phyloP scores from a whole-genome alignment of 2,113 vertebrate species.

The Lutjanus erythropterus region DNA sequence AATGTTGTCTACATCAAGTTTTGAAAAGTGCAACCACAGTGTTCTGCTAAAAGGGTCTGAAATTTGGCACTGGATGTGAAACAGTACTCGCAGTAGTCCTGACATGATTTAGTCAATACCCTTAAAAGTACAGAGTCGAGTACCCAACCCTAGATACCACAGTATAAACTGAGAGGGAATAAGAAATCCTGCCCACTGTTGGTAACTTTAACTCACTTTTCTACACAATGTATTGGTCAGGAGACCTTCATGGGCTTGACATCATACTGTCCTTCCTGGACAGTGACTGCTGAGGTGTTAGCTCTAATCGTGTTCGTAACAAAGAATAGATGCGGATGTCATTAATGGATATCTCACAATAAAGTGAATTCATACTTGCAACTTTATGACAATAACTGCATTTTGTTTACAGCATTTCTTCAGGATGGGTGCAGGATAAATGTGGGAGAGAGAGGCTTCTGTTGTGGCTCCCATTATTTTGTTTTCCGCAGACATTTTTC shows the following conservation, averaged over 20 bases:
- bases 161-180: neutral
- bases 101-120: too few relatives aligned
- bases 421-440: neutral
- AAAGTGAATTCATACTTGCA: neutral
- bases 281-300: neutral
- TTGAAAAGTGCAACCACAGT: too few relatives aligned
- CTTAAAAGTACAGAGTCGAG: too few relatives aligned
- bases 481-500: slow-evolving; percentile 43
- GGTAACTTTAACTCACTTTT: neutral
- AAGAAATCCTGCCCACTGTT: neutral
- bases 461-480: slow-evolving; percentile 42
- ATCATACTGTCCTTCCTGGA: too few relatives aligned
- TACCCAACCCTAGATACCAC: too few relatives aligned
- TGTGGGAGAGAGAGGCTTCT: neutral
- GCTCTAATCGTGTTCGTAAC: neutral
- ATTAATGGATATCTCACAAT: neutral
- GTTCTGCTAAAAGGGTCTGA: too few relatives aligned
- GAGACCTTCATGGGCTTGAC: neutral
- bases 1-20: too few relatives aligned
- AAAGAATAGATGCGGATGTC: neutral
- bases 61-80: too few relatives aligned
- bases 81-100: too few relatives aligned
- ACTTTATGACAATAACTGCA: neutral
- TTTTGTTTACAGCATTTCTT: slow-evolving; percentile 15
- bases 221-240: neutral